phyloP scores from a whole-genome alignment of 2,888 invertebrate species.

The Heliconius charithonia region DNA sequence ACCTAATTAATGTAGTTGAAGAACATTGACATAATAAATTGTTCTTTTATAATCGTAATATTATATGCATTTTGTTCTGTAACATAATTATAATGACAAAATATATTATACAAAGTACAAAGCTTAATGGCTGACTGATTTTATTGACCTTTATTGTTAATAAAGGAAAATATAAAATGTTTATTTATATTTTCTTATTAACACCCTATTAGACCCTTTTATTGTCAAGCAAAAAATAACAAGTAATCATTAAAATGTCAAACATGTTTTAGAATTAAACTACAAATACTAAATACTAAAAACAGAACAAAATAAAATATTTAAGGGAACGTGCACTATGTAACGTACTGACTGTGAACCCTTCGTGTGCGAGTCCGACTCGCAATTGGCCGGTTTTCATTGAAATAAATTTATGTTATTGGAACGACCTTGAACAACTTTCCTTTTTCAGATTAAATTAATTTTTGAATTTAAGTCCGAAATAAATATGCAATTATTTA shows the following conservation, averaged over 20 bases:
- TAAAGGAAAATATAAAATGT: not conserved
- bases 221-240: conserved; percentile 1
- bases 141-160: not conserved
- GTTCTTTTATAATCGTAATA: not conserved
- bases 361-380: too few relatives aligned
- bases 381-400: too few relatives aligned
- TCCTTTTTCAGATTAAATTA: too few relatives aligned
- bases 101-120: not conserved
- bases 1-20: not conserved
- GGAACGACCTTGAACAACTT: too few relatives aligned
- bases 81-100: not conserved
- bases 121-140: not conserved
- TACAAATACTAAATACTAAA: too few relatives aligned
- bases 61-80: not conserved
- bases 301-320: too few relatives aligned
- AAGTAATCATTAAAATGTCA: not conserved
- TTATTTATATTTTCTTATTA: conserved; percentile 5
- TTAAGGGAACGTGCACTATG: too few relatives aligned
- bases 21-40: not conserved
- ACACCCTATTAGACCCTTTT: not conserved
- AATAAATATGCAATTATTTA: not conserved
- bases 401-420: too few relatives aligned
- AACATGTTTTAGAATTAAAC: not conserved
- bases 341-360: too few relatives aligned
- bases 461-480: not conserved